phyloP scores from a whole-genome alignment of 2,113 vertebrate species.

The Trogon surrucura region DNA sequence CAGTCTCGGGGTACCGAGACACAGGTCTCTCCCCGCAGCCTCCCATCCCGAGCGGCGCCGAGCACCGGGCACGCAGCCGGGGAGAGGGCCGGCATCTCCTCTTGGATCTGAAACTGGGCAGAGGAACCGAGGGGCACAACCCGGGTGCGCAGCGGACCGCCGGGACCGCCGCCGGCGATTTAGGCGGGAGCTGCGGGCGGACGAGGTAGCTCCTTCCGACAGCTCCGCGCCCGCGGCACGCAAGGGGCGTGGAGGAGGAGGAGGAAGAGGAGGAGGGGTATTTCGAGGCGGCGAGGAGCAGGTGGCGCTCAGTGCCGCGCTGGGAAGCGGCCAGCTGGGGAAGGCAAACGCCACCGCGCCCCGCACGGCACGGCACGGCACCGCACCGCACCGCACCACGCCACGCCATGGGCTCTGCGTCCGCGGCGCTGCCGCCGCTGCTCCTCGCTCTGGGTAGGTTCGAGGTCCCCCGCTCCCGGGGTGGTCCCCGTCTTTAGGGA shows the following conservation, averaged over 20 bases:
- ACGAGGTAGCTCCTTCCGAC: not conserved
- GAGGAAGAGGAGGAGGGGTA: not conserved
- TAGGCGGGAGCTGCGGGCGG: too few species aligned
- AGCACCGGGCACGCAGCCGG: not conserved
- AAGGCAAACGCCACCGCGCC: fast-evolving
- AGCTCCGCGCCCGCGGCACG: not conserved
- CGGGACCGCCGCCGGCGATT: fast-evolving
- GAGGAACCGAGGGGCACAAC: fast-evolving
- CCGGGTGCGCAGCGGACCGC: fast-evolving
- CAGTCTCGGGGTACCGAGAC: too few species aligned
- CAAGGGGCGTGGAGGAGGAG: constrained; percentile 1
- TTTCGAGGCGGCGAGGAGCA: constrained; percentile 32
- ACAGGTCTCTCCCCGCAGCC: too few species aligned
- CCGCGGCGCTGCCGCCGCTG: not conserved
- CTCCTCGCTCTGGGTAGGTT: not conserved
- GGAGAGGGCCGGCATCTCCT: fast-evolving
- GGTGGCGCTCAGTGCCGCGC: constrained; percentile 18
- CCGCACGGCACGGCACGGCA: not conserved
- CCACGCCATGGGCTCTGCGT: not conserved
- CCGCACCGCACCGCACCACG: too few species aligned
- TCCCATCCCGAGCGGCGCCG: not conserved
- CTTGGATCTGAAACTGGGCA: fast-evolving
- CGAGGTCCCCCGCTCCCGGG: too few species aligned
- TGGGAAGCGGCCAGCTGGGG: not conserved
- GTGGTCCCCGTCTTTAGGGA: not conserved